Conservation (phyloP, 64 coral and sea anemone species). For the Stichodactyla helianthus region DNA sequence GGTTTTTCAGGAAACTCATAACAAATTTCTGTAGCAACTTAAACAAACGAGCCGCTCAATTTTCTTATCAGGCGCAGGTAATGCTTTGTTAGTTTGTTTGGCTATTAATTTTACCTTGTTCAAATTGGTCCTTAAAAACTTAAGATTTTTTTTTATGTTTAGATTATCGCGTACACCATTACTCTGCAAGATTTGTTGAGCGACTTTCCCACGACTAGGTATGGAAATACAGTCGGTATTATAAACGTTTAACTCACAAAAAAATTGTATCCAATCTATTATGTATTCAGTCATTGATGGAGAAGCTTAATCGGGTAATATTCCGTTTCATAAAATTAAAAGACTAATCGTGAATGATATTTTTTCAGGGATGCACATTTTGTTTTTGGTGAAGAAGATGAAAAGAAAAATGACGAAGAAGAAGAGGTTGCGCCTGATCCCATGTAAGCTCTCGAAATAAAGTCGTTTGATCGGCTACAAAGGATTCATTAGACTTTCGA, state of each 20-base stretch:
- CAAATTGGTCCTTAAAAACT: background rate
- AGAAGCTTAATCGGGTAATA: no score
- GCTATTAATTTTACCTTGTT: background rate
- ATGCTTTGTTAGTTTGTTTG: background rate
- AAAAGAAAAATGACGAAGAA: constrained; percentile 91
- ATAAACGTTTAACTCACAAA: no score
- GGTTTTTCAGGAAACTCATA: constrained; percentile 58
- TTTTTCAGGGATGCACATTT: constrained; percentile 85
- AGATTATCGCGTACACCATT: constrained; percentile 80
- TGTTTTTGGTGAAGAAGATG: constrained; percentile 89
- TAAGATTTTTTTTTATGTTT: background rate
- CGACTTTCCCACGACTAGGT: constrained; percentile 92
- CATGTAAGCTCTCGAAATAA: constrained; percentile 30
- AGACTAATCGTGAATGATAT: background rate
- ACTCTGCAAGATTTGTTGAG: constrained; percentile 82
- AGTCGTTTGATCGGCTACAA: no score
- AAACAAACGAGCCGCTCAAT: constrained; percentile 81
- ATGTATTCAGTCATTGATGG: no score
- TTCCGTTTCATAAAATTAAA: background rate
- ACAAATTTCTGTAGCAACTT: constrained; percentile 75
- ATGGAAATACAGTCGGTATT: background rate
- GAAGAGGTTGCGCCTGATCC: constrained; percentile 58
- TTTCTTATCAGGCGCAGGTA: constrained; percentile 92
- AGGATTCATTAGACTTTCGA: no score
- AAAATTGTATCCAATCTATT: no score